These are phyloP conservation scores for Sphaeridia pumilis DNA, from an alignment of 2,888 invertebrate genomes.

Conservation along the genomic window DNA sequence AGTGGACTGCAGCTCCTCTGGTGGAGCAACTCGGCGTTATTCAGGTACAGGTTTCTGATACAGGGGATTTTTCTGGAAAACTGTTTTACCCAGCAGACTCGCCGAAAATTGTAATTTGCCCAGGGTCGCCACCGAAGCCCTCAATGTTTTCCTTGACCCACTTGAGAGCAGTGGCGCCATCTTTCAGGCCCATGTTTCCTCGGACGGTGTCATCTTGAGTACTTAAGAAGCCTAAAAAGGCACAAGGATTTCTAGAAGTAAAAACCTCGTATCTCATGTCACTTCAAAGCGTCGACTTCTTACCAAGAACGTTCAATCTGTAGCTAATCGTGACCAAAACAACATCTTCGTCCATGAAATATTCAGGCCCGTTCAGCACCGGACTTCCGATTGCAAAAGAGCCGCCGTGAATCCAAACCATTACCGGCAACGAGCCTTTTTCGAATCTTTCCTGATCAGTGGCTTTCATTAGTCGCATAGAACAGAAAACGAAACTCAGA, in stretches of 20 bases:
- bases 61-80: too few species aligned
- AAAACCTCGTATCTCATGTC: too few species aligned
- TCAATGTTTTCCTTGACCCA: constrained; percentile 1
- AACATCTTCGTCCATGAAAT: constrained; percentile 2
- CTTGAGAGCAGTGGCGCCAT: not conserved
- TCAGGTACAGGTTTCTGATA: too few species aligned
- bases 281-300: not conserved
- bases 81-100: constrained; percentile 2
- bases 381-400: not conserved
- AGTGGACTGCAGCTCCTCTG: not conserved
- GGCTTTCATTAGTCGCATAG: too few species aligned
- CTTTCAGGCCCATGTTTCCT: not conserved
- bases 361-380: not conserved
- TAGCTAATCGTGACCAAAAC: not conserved
- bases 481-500: too few species aligned
- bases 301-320: not conserved
- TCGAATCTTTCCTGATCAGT: too few species aligned
- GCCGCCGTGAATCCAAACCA: not conserved
- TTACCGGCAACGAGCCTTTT: too few species aligned
- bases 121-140: not conserved
- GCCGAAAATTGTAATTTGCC: not conserved
- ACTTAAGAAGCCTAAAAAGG: not conserved
- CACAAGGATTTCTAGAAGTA: too few species aligned
- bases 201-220: not conserved
- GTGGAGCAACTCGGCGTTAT: too few species aligned